Base-by-base conservation (phyloP, 23 tunicate species). In the Halocynthia aurantium region DNA sequence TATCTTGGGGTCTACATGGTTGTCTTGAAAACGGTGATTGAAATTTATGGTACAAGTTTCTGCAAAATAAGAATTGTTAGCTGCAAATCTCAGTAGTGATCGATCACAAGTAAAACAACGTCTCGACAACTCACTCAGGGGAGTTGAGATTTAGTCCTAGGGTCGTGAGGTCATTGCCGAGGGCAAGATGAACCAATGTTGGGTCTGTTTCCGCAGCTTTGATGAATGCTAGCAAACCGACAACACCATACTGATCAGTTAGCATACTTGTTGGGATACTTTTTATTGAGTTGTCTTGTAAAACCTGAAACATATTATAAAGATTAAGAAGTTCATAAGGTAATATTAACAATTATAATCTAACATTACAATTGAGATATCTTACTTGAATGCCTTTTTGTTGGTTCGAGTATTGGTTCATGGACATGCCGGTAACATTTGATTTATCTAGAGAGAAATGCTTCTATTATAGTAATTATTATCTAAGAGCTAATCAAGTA, bases 121-220 rank as follows among this genome's bases (percentile, higher is more conserved):
- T 60, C 17, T 15, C n/a, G n/a, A 81, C 56, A 13, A 76, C 95
- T 73, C 70, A 89, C 96, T 86, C 92, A 2, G 91, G 98, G 0
- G 98, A 92, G 60, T 92, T 92, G 15, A 92, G 74, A 57, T 92
- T 92, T n/a, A 92, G 87, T 61, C 98, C 98, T 15, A 92, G 84
- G 19, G 98, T 92, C 0, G 98, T 92, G 10, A 92, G 80, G 71
- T 92, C 98, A 74, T 81, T 86, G 0, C 98, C 98, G 17, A 92
- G 82, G 8, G 98, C 98, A 11, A 92, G 80, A 73, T 92, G 98
- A 51, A 84, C 88, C 57, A 92, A 61, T 0, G 88, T 80, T 20
- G 98, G 98, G 58, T 92, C 92, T 9, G 87, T 82, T 82, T 92
- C 98, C 6, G 98, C 98, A 9, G 98, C 92, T 92, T 92, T 92